phyloP scores from a whole-genome alignment of 1,140 invertebrate species.

The Marisa cornuarietis region DNA sequence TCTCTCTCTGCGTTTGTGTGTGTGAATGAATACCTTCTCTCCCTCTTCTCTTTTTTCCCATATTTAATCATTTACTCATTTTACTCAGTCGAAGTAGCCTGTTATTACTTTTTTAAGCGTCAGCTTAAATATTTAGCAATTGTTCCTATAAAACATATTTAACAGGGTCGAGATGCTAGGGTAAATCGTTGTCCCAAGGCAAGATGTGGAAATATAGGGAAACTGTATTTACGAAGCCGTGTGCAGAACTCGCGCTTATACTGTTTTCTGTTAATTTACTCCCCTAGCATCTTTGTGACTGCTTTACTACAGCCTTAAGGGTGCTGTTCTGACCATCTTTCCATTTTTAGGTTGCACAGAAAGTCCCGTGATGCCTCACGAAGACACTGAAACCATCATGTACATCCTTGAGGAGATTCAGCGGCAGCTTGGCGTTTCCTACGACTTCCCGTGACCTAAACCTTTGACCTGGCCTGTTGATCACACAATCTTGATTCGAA shows the following conservation, averaged over 20 bases:
- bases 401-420: constrained; percentile 34
- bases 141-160: no score
- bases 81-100: not conserved
- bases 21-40: no score
- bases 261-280: not conserved
- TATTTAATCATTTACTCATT: not conserved
- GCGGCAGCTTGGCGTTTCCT: constrained; percentile 30
- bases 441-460: constrained; percentile 22
- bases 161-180: no score
- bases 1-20: not conserved
- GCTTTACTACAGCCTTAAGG: no score
- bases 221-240: not conserved
- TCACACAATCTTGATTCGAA: no score
- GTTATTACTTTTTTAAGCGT: not conserved
- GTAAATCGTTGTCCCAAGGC: no score
- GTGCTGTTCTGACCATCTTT: no score
- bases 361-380: constrained; percentile 31
- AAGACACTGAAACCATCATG: constrained; percentile 28
- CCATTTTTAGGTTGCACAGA: constrained; percentile 26
- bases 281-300: no score
- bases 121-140: no score
- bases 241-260: not conserved
- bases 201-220: no score
- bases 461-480: not conserved
- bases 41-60: not conserved